Base-by-base conservation (phyloP, 1,140 invertebrate genomes). In the Heliothis subflexa region DNA sequence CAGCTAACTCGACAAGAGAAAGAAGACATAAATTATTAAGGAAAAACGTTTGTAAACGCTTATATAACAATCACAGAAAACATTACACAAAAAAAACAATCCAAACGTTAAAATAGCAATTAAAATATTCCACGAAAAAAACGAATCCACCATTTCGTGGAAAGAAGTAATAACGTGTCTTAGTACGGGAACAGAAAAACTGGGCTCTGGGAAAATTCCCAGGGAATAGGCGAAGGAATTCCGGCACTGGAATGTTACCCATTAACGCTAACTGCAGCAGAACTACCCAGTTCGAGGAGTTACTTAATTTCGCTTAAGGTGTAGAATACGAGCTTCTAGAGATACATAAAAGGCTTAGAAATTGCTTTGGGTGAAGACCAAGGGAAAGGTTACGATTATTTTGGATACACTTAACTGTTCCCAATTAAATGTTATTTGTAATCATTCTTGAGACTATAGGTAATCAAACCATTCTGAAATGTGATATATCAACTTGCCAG, bases 251-350 rank as follows among this genome's bases (percentile, higher is more conserved):
- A 81, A 81, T 81, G 75, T 62, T 68, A 18, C 68, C 80, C 76
- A 81, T 81, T 81, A 81, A 70, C 80, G 59, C 80, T 81, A 81
- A 81, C 75, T 66, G 71, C 70, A 47, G 25, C 45, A 74, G 52
- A 85, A 83, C 81, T 83, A 80, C 72, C 78, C 71, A 81, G 75
- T 81, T 75, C 47, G 25, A 61, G 71, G 75, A 78, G 75, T 78
- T 68, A 73, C 76, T 81, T 78, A 74, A 81, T 78, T 81, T 75
- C 71, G 45, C 71, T 50, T 68, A 77, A 77, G 74, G 62, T 77
- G 18, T 28, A 54, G 68, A 50, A 25, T 49, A 45, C 45, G 40
- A 28, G 59, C 50, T 74, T 50, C 14, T 16, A 57, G 50, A 21
- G 59, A 55, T 77, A 57, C 12, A 33, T 73, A 49, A 73, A 73